Conservation (phyloP, 2,888 invertebrate species). For the Drosophila peninsularis region DNA sequence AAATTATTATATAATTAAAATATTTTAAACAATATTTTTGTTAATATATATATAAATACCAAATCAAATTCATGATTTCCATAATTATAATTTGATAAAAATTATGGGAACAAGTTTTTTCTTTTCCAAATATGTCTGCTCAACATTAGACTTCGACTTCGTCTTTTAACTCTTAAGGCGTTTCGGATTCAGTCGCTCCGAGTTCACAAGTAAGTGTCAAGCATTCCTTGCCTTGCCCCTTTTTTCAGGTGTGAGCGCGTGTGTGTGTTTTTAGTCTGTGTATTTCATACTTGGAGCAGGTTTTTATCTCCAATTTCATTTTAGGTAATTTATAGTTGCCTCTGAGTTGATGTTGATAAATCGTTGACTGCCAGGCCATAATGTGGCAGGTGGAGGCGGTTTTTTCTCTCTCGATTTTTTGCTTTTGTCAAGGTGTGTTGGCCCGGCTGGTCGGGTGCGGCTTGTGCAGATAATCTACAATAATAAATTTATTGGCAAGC, state of each 20-base stretch:
- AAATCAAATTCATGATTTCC: neutral
- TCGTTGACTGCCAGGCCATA: constrained; percentile 59
- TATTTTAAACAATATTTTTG: neutral
- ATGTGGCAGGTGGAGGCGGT: constrained; percentile 47
- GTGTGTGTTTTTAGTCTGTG: neutral
- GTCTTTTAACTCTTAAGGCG: neutral
- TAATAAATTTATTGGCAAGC: constrained; percentile 76
- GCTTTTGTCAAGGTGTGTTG: constrained; percentile 63
- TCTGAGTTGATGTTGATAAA: constrained; percentile 71
- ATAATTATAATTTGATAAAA: neutral
- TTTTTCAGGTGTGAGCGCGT: neutral
- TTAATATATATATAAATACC: neutral
- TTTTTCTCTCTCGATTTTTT: constrained; percentile 30
- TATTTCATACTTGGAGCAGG: constrained; percentile 12
- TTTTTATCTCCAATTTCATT: constrained; percentile 28
- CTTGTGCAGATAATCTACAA: constrained; percentile 68
- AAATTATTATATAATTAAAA: too few relatives aligned
- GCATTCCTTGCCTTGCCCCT: neutral
- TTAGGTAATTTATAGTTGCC: constrained; percentile 59
- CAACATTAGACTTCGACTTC: neutral
- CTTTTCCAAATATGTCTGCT: neutral
- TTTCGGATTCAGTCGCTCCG: neutral
- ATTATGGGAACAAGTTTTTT: neutral
- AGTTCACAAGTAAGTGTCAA: neutral
- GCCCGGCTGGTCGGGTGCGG: constrained; percentile 22